Conservation (phyloP, 2,113 vertebrate species). For the Otolemur garnettii region DNA sequence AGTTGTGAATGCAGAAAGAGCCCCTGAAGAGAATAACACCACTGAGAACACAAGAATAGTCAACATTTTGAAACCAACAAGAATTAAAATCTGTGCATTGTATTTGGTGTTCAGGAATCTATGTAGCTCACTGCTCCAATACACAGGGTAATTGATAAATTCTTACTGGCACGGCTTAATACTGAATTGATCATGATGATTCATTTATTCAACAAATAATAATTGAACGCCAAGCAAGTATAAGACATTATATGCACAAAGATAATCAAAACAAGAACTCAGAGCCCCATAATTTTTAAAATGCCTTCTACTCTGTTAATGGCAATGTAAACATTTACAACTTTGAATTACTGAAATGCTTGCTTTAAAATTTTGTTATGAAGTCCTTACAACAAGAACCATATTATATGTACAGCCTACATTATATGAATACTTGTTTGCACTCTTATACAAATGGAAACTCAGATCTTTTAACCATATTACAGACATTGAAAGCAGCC, state of each 20-base stretch:
- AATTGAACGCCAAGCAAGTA: neutral
- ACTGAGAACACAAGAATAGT: neutral
- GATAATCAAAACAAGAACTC: slow-evolving; percentile 16
- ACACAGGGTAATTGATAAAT: neutral
- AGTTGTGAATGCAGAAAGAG: neutral
- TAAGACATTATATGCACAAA: neutral
- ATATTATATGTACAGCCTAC: neutral
- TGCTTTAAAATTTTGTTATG: neutral
- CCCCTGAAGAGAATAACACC: neutral
- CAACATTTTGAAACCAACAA: neutral
- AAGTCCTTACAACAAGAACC: slow-evolving; percentile 54
- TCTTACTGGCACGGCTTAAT: neutral
- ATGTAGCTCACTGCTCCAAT: neutral
- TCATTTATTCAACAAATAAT: slow-evolving; percentile 52
- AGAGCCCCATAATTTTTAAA: slow-evolving; percentile 1
- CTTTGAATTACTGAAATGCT: slow-evolving; percentile 13
- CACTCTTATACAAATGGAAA: neutral
- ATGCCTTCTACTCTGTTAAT: neutral
- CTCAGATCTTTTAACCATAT: neutral
- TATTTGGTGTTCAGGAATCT: slow-evolving; percentile 40
- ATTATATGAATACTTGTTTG: neutral
- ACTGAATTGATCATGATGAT: neutral
- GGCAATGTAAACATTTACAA: neutral
- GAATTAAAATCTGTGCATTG: neutral
- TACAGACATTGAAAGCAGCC: neutral